A percentile compares a stretch with the other conserved stretches of the same genome.
Evolutionary conservation across 1,140 invertebrate genomes (phyloP).

Genomic region (Drosophila sturtevanti): DNA sequence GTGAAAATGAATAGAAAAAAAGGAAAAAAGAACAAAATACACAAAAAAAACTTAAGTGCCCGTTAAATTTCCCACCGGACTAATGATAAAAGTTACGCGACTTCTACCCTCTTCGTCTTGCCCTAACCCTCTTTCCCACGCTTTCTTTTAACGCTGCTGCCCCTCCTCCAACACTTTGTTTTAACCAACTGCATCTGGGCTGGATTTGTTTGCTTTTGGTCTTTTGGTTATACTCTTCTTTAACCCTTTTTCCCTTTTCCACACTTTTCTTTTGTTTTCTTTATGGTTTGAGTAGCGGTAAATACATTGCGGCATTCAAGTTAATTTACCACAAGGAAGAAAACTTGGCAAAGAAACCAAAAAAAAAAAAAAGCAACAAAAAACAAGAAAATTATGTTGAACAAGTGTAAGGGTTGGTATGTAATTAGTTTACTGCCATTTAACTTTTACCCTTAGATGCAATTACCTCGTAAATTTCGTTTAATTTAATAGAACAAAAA

Average conservation of each 20-base stretch:
- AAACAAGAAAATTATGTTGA: conserved; percentile 49
- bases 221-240: conserved; percentile 14
- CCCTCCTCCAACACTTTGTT: background rate
- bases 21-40: background rate
- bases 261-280: conserved; percentile 35
- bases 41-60: conserved; percentile 72
- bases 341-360: background rate
- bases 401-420: conserved; percentile 41
- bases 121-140: conserved; percentile 20
- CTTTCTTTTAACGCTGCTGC: conserved; percentile 19
- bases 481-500: background rate
- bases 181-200: conserved; percentile 25
- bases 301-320: conserved; percentile 78
- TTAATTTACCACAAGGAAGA: conserved; percentile 71
- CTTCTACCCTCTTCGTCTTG: conserved; percentile 31
- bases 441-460: conserved; percentile 59
- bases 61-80: conserved; percentile 79
- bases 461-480: conserved; percentile 60
- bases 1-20: conserved; percentile 18
- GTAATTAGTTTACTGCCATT: conserved; percentile 74
- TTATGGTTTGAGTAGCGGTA: conserved; percentile 54
- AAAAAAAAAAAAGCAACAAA: conserved; percentile 35
- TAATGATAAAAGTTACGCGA: conserved; percentile 80
- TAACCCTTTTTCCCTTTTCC: conserved; percentile 47
- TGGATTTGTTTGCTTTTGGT: conserved; percentile 47